Evolutionary conservation across 2,797 vertebrate species (phyloP), one percentile per base, ranked within the genome.

Genomic region (Trachops cirrhosus): DNA sequence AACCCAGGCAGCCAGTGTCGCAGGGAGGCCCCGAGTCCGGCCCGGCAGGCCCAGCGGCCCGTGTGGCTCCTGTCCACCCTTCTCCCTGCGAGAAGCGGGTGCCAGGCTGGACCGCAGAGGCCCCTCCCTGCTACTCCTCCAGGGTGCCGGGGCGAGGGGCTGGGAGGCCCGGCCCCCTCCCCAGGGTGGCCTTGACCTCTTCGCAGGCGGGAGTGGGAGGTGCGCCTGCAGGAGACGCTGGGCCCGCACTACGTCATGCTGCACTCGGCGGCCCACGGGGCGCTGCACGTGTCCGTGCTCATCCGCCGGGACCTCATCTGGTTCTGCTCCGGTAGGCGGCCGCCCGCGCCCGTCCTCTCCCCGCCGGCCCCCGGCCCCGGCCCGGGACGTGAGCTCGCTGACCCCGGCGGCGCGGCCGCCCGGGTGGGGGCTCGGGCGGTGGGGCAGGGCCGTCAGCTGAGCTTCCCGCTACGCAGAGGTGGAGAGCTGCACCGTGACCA

Each of bases 221-320:
- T 98, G 1, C 99, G 99, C 41, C 98, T 99, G 77, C 99, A 99
- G 96, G 99, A 99, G 98, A 99, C 99, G 0, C 98, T 99, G 68
- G 99, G 99, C 19, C 99, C 99, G 0, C 99, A 99, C 96, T 99
- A 99, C 0, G 99, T 99, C 50, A 99, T 99, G 99, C 98, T 99
- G n/a, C 99, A 99, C 32, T 99, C 99, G 0, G 99, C 99, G 0
- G 98, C 99, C 0, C 99, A 99, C 0, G 99, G 99, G 0, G 99
- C 99, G 86, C 99, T 99, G 26, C 99, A 99, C 97, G 98, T 99
- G 96, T 99, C 99, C 0, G 96, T 99, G 21, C 99, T 99, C 96
- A 98, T 99, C 95, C 98, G 99, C 89, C 98, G 99, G 92, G 99
- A 99, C 98, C 99, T 99, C 94, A 99, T 99, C 98, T 99, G 99